Conservation (phyloP, 2,888 invertebrate genomes). For the Agrenia bidenticulata region DNA sequence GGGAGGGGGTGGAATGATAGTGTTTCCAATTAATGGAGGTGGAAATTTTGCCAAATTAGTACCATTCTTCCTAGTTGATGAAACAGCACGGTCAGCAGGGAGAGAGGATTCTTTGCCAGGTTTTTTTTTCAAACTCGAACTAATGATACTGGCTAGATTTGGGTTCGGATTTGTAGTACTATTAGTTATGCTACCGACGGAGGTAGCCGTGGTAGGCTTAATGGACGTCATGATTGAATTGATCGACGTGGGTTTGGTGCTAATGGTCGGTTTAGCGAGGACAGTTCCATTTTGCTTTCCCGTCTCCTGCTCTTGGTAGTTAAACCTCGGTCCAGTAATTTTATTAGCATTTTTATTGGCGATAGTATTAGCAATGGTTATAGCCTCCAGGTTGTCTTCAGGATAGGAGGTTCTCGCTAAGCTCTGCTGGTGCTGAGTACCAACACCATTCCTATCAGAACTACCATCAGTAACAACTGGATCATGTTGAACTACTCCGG, state of each 20-base stretch:
- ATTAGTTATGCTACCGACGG: constrained; percentile 11
- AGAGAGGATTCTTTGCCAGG: constrained; percentile 13
- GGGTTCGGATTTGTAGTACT: constrained; percentile 21
- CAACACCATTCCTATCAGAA: not conserved
- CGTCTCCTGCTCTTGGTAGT: constrained; percentile 26
- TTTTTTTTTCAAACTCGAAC: constrained; percentile 5
- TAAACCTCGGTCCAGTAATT: constrained; percentile 38
- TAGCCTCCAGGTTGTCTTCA: constrained; percentile 35
- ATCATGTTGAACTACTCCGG: constrained; percentile 3
- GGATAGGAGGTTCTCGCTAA: not conserved
- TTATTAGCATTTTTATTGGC: constrained; percentile 50
- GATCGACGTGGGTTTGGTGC: constrained; percentile 43
- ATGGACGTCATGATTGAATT: constrained; percentile 39
- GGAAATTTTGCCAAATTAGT: constrained; percentile 27
- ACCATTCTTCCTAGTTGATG: not conserved
- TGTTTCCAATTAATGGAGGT: constrained; percentile 45
- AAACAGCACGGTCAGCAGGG: not conserved
- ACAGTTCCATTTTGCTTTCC: not conserved
- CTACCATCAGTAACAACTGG: constrained; percentile 5
- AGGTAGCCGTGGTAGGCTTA: constrained; percentile 21
- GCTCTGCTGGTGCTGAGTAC: constrained; percentile 21
- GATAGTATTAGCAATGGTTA: constrained; percentile 44
- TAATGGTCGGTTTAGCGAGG: constrained; percentile 34
- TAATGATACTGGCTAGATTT: not conserved
- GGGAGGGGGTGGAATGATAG: constrained; percentile 42